A percentile compares a stretch with the other conserved stretches of the same genome.
Evolutionary conservation across 2,888 invertebrate species (phyloP).

Genomic region (Acleris cristana): DNA sequence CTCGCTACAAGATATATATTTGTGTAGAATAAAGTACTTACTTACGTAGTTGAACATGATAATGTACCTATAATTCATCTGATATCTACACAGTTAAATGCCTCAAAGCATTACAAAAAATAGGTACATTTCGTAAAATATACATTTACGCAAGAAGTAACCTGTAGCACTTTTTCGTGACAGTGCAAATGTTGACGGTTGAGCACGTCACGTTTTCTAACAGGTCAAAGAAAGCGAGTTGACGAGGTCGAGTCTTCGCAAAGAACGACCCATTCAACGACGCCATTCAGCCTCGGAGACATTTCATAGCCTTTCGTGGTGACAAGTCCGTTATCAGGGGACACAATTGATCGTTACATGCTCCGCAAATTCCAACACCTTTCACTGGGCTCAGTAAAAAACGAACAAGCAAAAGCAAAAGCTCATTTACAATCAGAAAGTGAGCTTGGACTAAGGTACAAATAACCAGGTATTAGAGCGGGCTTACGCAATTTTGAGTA

Average conservation of each 20-base stretch:
- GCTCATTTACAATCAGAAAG: slow-evolving; percentile 63
- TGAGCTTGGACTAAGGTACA: slow-evolving; percentile 52
- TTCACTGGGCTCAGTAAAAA: slow-evolving; percentile 54
- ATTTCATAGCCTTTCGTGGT: slow-evolving; percentile 43
- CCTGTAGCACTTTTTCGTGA: slow-evolving; percentile 46
- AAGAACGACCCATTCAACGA: slow-evolving; percentile 55
- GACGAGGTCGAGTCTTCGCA: slow-evolving; percentile 53
- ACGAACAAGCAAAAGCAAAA: slow-evolving; percentile 59
- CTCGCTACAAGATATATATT: too few species aligned
- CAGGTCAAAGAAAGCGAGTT: slow-evolving; percentile 71
- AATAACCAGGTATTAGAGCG: slow-evolving; percentile 54
- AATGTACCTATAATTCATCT: too few species aligned
- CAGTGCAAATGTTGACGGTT: slow-evolving; percentile 52
- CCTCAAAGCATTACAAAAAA: background rate
- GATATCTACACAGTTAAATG: too few species aligned
- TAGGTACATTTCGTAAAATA: background rate
- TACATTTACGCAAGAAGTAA: background rate
- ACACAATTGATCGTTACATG: slow-evolving; percentile 49
- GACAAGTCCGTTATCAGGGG: slow-evolving; percentile 40
- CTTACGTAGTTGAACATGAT: too few species aligned
- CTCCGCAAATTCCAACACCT: slow-evolving; percentile 49
- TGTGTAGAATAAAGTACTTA: too few species aligned
- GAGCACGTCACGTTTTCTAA: slow-evolving; percentile 63
- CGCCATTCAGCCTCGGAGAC: slow-evolving; percentile 51
- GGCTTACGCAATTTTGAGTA: slow-evolving; percentile 57